Conservation (phyloP, 2,113 vertebrate genomes). For the Solea solea region DNA sequence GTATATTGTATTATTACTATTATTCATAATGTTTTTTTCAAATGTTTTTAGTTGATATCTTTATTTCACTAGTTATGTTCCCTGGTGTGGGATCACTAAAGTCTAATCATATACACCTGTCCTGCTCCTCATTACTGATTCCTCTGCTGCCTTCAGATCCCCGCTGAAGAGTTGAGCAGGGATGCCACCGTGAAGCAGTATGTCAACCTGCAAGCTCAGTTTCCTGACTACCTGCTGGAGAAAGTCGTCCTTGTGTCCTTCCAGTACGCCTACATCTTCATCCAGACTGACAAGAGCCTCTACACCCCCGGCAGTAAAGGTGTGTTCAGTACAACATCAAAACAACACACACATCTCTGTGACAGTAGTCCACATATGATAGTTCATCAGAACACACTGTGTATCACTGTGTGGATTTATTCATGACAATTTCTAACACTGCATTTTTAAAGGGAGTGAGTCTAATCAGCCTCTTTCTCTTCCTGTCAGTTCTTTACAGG, state of each 20-base stretch:
- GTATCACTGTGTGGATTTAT: too few species aligned
- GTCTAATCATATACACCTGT: neutral
- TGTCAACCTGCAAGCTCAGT: conserved; percentile 69
- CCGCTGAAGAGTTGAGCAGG: conserved; percentile 39
- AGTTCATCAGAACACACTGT: neutral
- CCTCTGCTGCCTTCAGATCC: conserved; percentile 54
- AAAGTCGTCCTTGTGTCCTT: conserved; percentile 76
- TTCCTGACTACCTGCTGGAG: conserved; percentile 62
- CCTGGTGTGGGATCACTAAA: too few species aligned
- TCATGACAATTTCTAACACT: too few species aligned
- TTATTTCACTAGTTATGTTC: too few species aligned
- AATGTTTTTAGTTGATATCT: too few species aligned
- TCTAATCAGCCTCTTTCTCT: too few species aligned
- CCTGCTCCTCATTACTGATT: neutral
- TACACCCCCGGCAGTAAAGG: conserved; percentile 74
- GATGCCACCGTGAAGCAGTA: conserved; percentile 67
- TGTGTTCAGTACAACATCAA: neutral
- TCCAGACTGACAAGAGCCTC: conserved; percentile 80
- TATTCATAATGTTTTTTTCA: too few species aligned
- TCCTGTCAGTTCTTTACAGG: too few species aligned
- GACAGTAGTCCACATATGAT: too few species aligned
- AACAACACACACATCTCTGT: neutral
- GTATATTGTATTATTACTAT: too few species aligned
- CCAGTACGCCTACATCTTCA: conserved; percentile 78
- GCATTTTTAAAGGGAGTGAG: too few species aligned